Conservation (phyloP, 2,113 vertebrate species). For the Pelmatolapia mariae region DNA sequence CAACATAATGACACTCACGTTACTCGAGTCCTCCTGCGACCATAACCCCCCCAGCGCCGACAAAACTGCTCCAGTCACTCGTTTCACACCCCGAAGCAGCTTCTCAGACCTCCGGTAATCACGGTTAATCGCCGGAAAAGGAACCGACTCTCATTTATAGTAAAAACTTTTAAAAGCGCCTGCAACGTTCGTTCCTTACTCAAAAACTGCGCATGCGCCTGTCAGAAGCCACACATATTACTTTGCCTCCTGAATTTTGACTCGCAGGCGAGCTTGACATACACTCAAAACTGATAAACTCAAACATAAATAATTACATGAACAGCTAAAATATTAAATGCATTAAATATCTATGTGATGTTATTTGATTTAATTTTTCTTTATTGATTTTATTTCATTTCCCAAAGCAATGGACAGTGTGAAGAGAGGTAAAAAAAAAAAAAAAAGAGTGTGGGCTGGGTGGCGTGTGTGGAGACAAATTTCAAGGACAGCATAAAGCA, state of each 20-base stretch:
- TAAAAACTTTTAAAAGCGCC: not conserved
- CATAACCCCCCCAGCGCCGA: not conserved
- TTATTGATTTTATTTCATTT: not conserved
- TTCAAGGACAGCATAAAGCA: not conserved
- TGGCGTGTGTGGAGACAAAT: not conserved
- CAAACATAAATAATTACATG: not conserved
- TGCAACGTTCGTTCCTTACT: accelerated
- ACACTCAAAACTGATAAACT: not conserved
- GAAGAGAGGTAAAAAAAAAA: not conserved
- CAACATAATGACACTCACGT: conserved; percentile 33
- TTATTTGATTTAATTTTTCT: not conserved
- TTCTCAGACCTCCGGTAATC: not conserved
- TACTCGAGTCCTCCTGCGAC: not conserved
- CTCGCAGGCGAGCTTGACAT: not conserved
- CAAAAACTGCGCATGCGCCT: conserved; percentile 7
- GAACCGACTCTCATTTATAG: not conserved
- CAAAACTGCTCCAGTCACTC: not conserved
- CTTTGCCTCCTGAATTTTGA: not conserved
- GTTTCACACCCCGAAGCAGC: not conserved
- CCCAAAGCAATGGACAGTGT: not conserved
- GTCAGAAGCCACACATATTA: accelerated
- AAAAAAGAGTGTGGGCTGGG: not conserved
- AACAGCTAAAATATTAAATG: not conserved
- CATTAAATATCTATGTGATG: not conserved
- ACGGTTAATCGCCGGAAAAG: accelerated